Evolutionary conservation across 2,888 invertebrate species (phyloP).

Genomic region (Noctua pronuba): DNA sequence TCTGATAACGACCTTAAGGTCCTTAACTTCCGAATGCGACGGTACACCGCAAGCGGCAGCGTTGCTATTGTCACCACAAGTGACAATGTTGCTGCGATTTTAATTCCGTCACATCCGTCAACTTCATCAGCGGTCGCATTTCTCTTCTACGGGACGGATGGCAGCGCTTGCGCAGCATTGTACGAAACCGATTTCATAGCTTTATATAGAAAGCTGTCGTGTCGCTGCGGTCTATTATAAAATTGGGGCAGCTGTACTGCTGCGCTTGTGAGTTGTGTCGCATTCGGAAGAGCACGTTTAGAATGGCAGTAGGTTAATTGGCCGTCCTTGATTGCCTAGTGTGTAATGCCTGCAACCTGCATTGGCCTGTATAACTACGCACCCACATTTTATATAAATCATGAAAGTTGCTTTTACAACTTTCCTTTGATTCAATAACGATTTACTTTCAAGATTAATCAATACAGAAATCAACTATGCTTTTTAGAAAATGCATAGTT

Average conservation of each 20-base stretch:
- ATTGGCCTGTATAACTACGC: slow-evolving; percentile 21
- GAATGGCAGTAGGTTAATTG: background rate
- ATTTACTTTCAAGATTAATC: background rate
- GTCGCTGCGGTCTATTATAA: background rate
- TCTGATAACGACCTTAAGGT: background rate
- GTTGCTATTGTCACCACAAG: background rate
- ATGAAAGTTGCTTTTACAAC: background rate
- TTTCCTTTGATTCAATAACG: background rate
- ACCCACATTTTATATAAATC: background rate
- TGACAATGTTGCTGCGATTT: background rate
- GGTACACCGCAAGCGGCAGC: background rate
- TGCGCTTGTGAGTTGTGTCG: background rate
- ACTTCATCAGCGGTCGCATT: background rate
- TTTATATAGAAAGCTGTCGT: background rate
- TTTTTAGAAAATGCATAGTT: background rate
- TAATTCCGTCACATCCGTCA: background rate
- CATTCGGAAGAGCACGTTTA: background rate
- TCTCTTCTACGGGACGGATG: background rate
- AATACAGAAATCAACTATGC: background rate
- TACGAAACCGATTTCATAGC: background rate
- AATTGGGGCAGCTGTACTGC: background rate
- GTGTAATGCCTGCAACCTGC: slow-evolving; percentile 1
- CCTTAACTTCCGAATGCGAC: background rate
- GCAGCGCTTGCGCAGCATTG: background rate
- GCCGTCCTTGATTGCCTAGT: background rate